Evolutionary conservation across 2,113 vertebrate species (phyloP).

Genomic region (Hippopotamus amphibius): DNA sequence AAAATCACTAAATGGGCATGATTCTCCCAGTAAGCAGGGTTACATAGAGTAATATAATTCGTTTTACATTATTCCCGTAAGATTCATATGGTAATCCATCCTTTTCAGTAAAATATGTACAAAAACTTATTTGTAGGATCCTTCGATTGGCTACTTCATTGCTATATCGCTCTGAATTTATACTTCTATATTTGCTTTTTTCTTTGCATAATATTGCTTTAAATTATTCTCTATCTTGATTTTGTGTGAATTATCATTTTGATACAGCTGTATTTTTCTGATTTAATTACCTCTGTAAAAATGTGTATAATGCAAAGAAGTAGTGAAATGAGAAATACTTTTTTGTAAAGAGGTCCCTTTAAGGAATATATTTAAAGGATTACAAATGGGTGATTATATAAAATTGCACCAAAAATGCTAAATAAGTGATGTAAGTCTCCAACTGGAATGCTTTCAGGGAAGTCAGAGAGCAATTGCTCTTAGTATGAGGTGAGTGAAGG

Average conservation of each 20-base stretch:
- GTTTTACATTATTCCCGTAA: neutral
- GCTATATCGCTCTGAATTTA: neutral
- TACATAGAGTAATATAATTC: neutral
- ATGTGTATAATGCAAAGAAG: neutral
- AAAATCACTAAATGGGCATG: neutral
- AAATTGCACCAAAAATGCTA: neutral
- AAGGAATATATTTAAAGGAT: constrained; percentile 2
- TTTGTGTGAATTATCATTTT: constrained; percentile 14
- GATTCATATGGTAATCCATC: neutral
- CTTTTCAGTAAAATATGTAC: neutral
- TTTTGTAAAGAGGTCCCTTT: neutral
- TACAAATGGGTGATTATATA: neutral
- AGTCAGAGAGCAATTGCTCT: neutral
- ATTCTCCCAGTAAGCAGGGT: neutral
- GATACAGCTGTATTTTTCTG: neutral
- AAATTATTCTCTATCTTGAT: neutral
- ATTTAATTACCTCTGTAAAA: neutral
- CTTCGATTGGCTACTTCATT: neutral
- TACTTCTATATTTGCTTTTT: neutral
- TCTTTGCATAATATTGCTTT: neutral
- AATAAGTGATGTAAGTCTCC: neutral
- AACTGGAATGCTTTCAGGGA: neutral
- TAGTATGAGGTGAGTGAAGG: neutral
- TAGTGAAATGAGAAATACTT: neutral
- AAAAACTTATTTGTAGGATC: neutral